Evolutionary conservation across 2,113 vertebrate genomes (phyloP).

Genomic region (Dendropsophus ebraccatus): DNA sequence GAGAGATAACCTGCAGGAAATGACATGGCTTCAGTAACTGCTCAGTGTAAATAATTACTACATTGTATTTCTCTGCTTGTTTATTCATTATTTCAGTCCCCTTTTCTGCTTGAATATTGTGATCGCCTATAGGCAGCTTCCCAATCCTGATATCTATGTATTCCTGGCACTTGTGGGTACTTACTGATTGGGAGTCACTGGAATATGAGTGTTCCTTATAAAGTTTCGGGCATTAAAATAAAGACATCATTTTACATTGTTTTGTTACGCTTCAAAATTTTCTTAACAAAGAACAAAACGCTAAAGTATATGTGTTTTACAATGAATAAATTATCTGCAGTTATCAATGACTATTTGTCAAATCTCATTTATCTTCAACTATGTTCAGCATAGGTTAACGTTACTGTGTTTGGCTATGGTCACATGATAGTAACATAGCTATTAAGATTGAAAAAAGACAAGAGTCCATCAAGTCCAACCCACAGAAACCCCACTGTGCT

Average conservation of each 20-base stretch:
- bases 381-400: too few species aligned
- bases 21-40: not conserved
- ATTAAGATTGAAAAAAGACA: too few species aligned
- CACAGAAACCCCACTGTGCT: too few species aligned
- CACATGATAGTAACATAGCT: too few species aligned
- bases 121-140: not conserved
- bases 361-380: too few species aligned
- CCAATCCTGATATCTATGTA: not conserved
- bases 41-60: not conserved
- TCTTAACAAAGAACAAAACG: not conserved
- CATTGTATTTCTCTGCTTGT: not conserved
- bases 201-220: not conserved
- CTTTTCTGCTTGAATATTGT: not conserved
- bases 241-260: slow-evolving; percentile 1
- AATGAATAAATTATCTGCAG: too few species aligned
- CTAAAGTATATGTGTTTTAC: not conserved
- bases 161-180: not conserved
- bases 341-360: too few species aligned
- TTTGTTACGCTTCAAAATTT: not conserved
- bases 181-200: not conserved
- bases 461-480: too few species aligned
- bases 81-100: not conserved
- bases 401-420: too few species aligned
- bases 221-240: slow-evolving; percentile 17
- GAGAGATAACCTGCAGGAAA: not conserved